Conservation (phyloP, 2,797 vertebrate species). For the Vireo griseus region DNA sequence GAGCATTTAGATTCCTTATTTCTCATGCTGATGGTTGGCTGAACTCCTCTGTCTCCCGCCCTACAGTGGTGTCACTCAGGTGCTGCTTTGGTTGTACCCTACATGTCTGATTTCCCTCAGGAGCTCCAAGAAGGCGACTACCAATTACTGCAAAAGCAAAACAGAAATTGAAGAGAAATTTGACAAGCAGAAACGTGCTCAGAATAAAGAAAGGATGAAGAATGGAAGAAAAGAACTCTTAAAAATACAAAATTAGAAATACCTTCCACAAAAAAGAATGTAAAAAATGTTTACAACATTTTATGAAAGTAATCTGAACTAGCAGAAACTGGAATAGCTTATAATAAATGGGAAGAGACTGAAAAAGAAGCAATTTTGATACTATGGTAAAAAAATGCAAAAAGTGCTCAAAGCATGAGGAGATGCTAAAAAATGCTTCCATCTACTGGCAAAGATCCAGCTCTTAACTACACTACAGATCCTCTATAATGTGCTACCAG, state of each 20-base stretch:
- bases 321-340: neutral
- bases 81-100: neutral
- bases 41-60: neutral
- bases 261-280: neutral
- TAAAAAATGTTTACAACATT: slow-evolving; percentile 29
- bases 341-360: slow-evolving; percentile 29
- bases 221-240: neutral
- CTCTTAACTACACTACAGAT: slow-evolving; percentile 27
- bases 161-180: slow-evolving; percentile 49
- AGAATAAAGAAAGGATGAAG: slow-evolving; percentile 13
- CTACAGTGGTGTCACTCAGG: slow-evolving; percentile 10
- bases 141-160: slow-evolving; percentile 44
- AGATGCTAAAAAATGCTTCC: slow-evolving; percentile 56
- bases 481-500: slow-evolving; percentile 19
- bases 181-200: slow-evolving; percentile 23
- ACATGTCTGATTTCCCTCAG: slow-evolving; percentile 12
- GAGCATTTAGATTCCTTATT: neutral
- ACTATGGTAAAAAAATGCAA: neutral
- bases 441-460: slow-evolving; percentile 41
- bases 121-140: neutral
- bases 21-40: neutral
- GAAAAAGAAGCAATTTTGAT: slow-evolving; percentile 38
- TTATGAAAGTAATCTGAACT: slow-evolving; percentile 44
- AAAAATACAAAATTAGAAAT: neutral
- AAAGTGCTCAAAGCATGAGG: slow-evolving; percentile 33